These are phyloP conservation scores for Albula goreensis DNA, from an alignment of 2,113 vertebrate species.

Conservation along the genomic window DNA sequence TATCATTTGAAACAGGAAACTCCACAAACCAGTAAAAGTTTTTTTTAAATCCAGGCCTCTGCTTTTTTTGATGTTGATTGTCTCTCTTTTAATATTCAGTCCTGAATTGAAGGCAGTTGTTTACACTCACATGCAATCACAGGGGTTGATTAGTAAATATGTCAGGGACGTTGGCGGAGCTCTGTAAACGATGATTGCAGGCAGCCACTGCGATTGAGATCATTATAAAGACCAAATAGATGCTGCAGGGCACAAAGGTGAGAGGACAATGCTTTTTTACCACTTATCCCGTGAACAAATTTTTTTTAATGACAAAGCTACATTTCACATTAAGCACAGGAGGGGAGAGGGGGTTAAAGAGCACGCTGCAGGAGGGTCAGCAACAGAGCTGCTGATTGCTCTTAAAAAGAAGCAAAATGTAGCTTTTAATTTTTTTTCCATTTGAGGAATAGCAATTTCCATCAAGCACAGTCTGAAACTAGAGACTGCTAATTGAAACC, in stretches of 20 bases:
- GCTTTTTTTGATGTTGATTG: not conserved
- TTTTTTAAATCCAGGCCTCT: not conserved
- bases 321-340: slow-evolving; percentile 37
- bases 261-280: not conserved
- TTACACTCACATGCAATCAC: not conserved
- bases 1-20: not conserved
- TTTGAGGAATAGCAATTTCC: slow-evolving; percentile 66
- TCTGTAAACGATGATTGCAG: slow-evolving; percentile 60
- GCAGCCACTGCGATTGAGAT: slow-evolving; percentile 56
- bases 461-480: slow-evolving; percentile 68
- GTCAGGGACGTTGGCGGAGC: slow-evolving; percentile 48
- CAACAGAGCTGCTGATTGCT: slow-evolving; percentile 68
- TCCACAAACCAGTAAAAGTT: too few relatives aligned
- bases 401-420: slow-evolving; percentile 56
- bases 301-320: slow-evolving; percentile 55
- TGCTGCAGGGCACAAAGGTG: not conserved
- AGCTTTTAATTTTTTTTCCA: slow-evolving; percentile 63
- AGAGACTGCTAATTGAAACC: slow-evolving; percentile 72
- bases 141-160: slow-evolving; percentile 31
- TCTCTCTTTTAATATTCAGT: slow-evolving; percentile 11
- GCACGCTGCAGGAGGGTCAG: slow-evolving; percentile 58
- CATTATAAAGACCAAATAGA: slow-evolving; percentile 18
- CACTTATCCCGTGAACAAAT: slow-evolving; percentile 45
- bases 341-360: slow-evolving; percentile 64
- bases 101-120: not conserved